These are phyloP conservation scores for Boleophthalmus pectinirostris DNA, from an alignment of 2,113 vertebrate genomes.

Conservation along the genomic window DNA sequence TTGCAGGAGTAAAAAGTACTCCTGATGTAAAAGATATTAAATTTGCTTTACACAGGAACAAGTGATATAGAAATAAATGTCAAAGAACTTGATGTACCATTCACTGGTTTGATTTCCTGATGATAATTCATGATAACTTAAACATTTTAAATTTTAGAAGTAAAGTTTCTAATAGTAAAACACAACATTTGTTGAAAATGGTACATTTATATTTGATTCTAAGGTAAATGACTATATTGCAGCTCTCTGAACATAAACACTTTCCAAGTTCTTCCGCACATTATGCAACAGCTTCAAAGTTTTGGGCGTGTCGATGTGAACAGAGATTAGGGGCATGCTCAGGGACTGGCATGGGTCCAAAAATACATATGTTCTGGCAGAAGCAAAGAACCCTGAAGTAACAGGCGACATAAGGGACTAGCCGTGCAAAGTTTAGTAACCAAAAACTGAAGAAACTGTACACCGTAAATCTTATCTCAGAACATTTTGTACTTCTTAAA, in stretches of 20 bases:
- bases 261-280: conserved; percentile 36
- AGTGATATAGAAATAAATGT: neutral
- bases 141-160: neutral
- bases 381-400: neutral
- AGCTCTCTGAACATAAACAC: conserved; percentile 27
- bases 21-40: neutral
- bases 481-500: no score
- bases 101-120: neutral
- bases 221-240: conserved; percentile 16
- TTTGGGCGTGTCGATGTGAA: conserved; percentile 20
- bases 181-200: conserved; percentile 8
- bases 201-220: conserved; percentile 3
- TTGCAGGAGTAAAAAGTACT: conserved; percentile 4
- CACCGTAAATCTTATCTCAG: no score
- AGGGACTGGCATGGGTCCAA: neutral
- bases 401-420: no score
- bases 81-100: neutral
- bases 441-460: neutral
- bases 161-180: neutral
- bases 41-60: neutral
- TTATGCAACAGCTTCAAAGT: conserved; percentile 46
- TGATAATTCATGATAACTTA: neutral
- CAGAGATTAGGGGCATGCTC: conserved; percentile 10
- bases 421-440: conserved; percentile 1
- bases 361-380: conserved; percentile 6